Base-by-base conservation (phyloP, 2,113 vertebrate species). In the Gobiocypris rarus region DNA sequence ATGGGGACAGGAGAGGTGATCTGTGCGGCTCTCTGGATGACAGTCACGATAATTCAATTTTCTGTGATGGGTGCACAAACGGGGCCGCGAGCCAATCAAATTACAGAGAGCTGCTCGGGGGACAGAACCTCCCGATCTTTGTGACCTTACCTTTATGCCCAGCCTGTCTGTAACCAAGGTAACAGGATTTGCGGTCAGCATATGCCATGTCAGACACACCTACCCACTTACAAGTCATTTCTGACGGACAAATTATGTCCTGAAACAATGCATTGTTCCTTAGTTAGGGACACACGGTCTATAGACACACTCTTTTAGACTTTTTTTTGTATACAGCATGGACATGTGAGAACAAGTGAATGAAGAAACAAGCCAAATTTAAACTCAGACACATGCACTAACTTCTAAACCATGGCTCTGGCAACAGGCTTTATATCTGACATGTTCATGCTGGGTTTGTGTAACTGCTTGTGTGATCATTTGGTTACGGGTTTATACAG, bases 1-100 rank as follows among this genome's bases (percentile, higher is more conserved):
- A 69, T 52, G 48, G 22, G 70, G 63, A 70, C 43, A 56, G 43
- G 79, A 69, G 63, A 70, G 65, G 79, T 69, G 61, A 81, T 63
- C 79, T 54, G 26, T 26, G 31, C 1, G 28, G 1, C 77, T 80
- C 59, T 80, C 59, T 50, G 59, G 77, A 70, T 54, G 79, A 81
- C 79, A 81, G 79, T 81, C 45, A 56, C 6, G 61, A 81, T 81
- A 70, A 81, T 81, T 81, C 63, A 56, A 81, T 81, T 81, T 81
- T 81, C 79, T 54, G 45, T 81, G 61, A 70, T 69, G 61, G 79
- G 61, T 69, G 61, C 79, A 70, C 63, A 52, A 81, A 81, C 26
- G 45, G 65, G 45, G 79, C 48, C 48, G 31, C 5, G 45, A 70
- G 65, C 48, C 79, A 81, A 81, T 81, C 79, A 81, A 81, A 81